Evolutionary conservation across 2,888 invertebrate genomes (phyloP), one percentile per base, ranked within the genome.

Genomic region (Serripes groenlandicus): DNA sequence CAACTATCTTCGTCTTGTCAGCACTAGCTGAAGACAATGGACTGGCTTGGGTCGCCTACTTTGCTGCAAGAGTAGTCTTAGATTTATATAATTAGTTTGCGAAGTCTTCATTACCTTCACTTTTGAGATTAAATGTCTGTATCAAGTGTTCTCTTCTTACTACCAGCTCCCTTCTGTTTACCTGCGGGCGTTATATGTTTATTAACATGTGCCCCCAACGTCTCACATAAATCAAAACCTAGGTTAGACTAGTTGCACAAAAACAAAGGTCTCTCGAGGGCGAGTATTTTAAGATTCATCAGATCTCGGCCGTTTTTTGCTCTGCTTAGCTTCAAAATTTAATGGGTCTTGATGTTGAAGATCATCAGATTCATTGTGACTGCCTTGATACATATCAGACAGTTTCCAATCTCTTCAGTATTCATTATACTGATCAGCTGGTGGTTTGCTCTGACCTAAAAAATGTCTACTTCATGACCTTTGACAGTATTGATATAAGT

Each of bases 221-320:
- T 37, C 7, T 37, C 5, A 37, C 37, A 64, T 21, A 64, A 56
- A 30, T 66, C 71, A 54, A 80, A 84, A 11, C 58, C 74, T 18
- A 28, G n/a, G 28, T 62, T 37, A 66, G 80, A 84, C 32, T 81
- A 30, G 32, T 80, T 84, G 74, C 84, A 84, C 32, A 77, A 32
- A 60, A 71, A 78, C 23, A 77, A 35, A 34, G 75, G 75, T 11
- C 54, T 52, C 18, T 37, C 56, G 9, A 54, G 34, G 34, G 49
- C 71, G 3, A 35, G 32, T 37, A 37, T 69, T 32, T 58, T 28
- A 21, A 69, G 28, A 5, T 62, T 35, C 30, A 58, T 32, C n/a
- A 70, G 18, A 18, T 56, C 56, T n/a, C 66, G 23, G 2, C 42
- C 52, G 37, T 52, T 32, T 35, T 68, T 75, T 15, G 35, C 54